Percentiles rank a stretch among this genome's conserved stretches.
These are phyloP conservation scores for Danio albolineatus DNA, from an alignment of 2,797 vertebrate genomes.

Conservation along the genomic window DNA sequence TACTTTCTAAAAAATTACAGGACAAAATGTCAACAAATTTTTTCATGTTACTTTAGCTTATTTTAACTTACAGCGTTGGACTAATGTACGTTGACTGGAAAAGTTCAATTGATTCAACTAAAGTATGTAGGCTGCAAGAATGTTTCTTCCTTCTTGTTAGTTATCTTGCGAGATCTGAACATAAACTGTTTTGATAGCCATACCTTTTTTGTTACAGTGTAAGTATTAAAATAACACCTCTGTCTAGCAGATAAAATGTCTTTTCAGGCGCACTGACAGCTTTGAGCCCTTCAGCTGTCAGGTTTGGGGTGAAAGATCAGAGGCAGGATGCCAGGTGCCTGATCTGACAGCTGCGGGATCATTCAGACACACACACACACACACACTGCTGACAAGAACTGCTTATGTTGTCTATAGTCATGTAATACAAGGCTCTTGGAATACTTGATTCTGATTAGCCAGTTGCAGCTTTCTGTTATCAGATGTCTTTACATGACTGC, in stretches of 20 bases:
- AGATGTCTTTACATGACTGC: not conserved
- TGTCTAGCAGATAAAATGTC: slow-evolving; percentile 4
- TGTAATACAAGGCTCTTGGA: slow-evolving; percentile 1
- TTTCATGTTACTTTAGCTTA: too few species aligned
- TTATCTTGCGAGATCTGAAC: not conserved
- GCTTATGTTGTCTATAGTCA: slow-evolving; percentile 11
- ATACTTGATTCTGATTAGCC: slow-evolving; percentile 15
- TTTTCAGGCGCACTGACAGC: slow-evolving; percentile 22
- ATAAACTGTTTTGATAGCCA: not conserved
- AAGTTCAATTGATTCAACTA: too few species aligned
- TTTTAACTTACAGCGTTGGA: too few species aligned
- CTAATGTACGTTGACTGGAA: too few species aligned
- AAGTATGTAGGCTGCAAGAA: too few species aligned
- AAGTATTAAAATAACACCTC: not conserved
- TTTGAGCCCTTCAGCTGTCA: slow-evolving; percentile 67
- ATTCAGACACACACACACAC: slow-evolving; percentile 59
- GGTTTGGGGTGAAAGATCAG: slow-evolving; percentile 71
- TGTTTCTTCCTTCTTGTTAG: too few species aligned
- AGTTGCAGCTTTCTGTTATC: not conserved
- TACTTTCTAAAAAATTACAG: not conserved
- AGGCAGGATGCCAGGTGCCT: slow-evolving; percentile 74
- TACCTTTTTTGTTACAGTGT: not conserved
- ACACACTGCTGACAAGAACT: slow-evolving; percentile 7
- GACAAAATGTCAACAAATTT: too few species aligned
- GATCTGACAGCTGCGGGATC: slow-evolving; percentile 75